Conservation (phyloP, 2,888 invertebrate species). For the Piscicola geometra region DNA sequence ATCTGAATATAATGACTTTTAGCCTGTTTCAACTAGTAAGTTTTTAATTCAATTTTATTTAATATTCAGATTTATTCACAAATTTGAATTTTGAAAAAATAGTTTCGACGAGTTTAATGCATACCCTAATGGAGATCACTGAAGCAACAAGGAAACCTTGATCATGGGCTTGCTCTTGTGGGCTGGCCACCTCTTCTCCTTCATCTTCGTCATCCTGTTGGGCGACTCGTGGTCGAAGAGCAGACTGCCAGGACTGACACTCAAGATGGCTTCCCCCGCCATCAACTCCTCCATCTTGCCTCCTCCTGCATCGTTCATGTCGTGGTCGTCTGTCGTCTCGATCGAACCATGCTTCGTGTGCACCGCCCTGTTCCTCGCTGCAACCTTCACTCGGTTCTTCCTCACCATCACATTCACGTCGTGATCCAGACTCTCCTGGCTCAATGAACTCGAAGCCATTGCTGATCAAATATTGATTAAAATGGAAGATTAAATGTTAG, state of each 20-base stretch:
- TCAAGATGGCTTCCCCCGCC: slow-evolving; percentile 30
- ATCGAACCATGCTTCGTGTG: slow-evolving; percentile 39
- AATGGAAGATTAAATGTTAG: too few species aligned
- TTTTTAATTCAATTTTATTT: too few species aligned
- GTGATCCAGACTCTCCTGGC: slow-evolving; percentile 62
- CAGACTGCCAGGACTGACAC: slow-evolving; percentile 36
- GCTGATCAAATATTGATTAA: too few species aligned
- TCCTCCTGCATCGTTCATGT: slow-evolving; percentile 39
- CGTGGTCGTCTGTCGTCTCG: slow-evolving; percentile 44
- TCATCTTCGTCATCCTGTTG: slow-evolving; percentile 55
- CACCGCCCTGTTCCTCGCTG: slow-evolving; percentile 48
- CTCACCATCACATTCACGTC: slow-evolving; percentile 60
- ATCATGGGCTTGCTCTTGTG: slow-evolving; percentile 59
- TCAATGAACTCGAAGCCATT: slow-evolving; percentile 64
- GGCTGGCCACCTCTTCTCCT: slow-evolving; percentile 57
- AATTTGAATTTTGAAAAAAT: too few species aligned
- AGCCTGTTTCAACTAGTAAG: too few species aligned
- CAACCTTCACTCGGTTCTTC: slow-evolving; percentile 60
- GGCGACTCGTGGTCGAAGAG: slow-evolving; percentile 43
- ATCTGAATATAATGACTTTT: too few species aligned
- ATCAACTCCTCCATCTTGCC: slow-evolving; percentile 35
- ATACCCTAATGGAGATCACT: too few species aligned
- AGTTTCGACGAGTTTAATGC: too few species aligned
- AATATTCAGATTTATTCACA: too few species aligned
- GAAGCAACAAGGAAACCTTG: too few species aligned